Base-by-base conservation (phyloP, 1,140 invertebrate species). In the Pseudomyrmex pallidus region DNA sequence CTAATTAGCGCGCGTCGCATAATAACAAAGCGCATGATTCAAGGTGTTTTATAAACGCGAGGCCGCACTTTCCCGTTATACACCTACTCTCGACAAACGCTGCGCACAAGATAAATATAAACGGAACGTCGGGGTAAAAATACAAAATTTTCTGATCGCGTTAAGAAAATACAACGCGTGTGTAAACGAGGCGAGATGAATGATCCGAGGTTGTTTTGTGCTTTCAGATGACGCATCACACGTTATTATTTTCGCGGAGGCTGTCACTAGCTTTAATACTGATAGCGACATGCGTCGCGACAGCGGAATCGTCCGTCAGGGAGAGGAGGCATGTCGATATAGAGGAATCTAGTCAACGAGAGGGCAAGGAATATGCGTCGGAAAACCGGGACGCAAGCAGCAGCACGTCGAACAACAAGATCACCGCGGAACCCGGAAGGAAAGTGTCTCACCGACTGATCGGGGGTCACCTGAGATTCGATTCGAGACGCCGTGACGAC, bases 401-500 rank as follows among this genome's bases (percentile, higher is more conserved):
- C 50, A 84, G 66, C 25, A 84, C 78, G 17, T 74, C 82, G 10
- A 72, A 88, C 46, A 86, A 88, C 52, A 89, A 90, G 35, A 86
- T 91, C 50, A 87, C 85, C 56, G 50, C 90, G 74, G 88, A 91
- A 68, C 59, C 85, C 82, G 80, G 74, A 84, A 88, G 86, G 85
- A 90, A 91, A 91, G 83, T 85, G 62, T 84, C 95, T 20, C 95
- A 95, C 73, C 93, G 95, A 59, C 91, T 96, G 77, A 95, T 96
- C 59, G 96, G 95, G 44, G 96, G 96, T 68, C 95, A 96, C 89
- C 93, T 96, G 52, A 82, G 83, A 74, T 54, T 20, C 8, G 93
- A 86, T 8, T 17, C 85, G 9, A 87, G 78, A 59, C 20, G 59
- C 12, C 84, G 78, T 20, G 86, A 80, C 10, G 72, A 87, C 70